phyloP scores from a whole-genome alignment of 1,140 invertebrate species.

The Papilio aristodemus region DNA sequence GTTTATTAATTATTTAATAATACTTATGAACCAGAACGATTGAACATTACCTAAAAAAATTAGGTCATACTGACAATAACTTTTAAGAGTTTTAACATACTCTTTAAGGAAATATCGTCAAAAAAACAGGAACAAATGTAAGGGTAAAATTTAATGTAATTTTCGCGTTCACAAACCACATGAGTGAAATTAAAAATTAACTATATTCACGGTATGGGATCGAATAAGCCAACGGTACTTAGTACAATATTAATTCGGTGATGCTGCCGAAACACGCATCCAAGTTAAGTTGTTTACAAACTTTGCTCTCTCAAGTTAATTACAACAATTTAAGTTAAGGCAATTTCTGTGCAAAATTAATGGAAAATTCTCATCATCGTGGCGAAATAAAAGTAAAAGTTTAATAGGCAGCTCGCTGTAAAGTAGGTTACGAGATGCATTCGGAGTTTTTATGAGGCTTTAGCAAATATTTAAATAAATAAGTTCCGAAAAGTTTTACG shows the following conservation, averaged over 20 bases:
- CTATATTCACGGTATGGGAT: too few relatives aligned
- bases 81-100: too few relatives aligned
- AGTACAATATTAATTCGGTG: slow-evolving; percentile 4
- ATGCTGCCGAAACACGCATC: slow-evolving; percentile 15
- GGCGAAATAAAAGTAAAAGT: slow-evolving; percentile 29
- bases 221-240: background rate
- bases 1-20: too few relatives aligned
- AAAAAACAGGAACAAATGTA: too few relatives aligned
- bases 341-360: slow-evolving; percentile 26
- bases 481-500: background rate
- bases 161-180: background rate
- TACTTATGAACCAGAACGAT: too few relatives aligned
- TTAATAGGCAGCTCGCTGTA: slow-evolving; percentile 21
- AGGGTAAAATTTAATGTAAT: too few relatives aligned
- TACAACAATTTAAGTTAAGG: slow-evolving; percentile 23
- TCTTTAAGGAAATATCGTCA: too few relatives aligned
- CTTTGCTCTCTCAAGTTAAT: slow-evolving; percentile 27
- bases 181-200: too few relatives aligned
- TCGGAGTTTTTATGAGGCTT: background rate
- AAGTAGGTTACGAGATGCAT: slow-evolving; percentile 18
- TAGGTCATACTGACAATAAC: too few relatives aligned
- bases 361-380: slow-evolving; percentile 12
- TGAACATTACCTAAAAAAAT: too few relatives aligned
- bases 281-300: slow-evolving; percentile 18
- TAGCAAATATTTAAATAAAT: background rate